phyloP scores from a whole-genome alignment of 2,797 vertebrate species.

The Epinephelus awoara region DNA sequence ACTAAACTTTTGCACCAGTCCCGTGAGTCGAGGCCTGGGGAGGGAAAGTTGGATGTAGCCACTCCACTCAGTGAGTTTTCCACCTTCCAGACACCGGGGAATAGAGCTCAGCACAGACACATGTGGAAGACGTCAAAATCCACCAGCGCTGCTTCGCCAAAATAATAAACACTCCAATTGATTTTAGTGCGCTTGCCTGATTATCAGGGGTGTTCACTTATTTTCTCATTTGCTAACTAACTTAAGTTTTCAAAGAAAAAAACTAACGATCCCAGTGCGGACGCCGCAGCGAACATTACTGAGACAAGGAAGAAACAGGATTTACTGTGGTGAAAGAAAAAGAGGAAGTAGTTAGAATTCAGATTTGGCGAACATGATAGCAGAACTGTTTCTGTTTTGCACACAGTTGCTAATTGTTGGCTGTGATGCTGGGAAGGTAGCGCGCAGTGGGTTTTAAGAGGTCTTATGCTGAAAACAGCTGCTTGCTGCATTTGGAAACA shows the following conservation, averaged over 20 bases:
- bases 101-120: constrained; percentile 43
- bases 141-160: constrained; percentile 1
- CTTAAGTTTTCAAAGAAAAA: constrained; percentile 4
- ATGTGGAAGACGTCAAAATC: constrained; percentile 59
- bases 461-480: background rate
- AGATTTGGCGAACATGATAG: no score
- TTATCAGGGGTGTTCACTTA: constrained; percentile 23
- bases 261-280: background rate
- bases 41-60: constrained; percentile 64
- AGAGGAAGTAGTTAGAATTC: background rate
- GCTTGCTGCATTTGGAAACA: background rate
- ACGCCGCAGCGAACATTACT: background rate
- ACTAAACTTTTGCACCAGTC: constrained; percentile 45
- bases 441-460: background rate
- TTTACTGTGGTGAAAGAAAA: background rate
- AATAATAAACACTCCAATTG: constrained; percentile 16
- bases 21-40: constrained; percentile 41
- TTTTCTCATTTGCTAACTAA: constrained; percentile 23
- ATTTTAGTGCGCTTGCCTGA: constrained; percentile 27
- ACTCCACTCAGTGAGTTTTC: constrained; percentile 30
- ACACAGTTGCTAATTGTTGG: background rate
- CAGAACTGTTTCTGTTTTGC: no score
- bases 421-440: background rate
- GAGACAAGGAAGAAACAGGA: background rate
- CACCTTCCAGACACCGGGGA: constrained; percentile 50